Percentiles rank a stretch among this genome's conserved stretches.
Evolutionary conservation across 2,113 vertebrate genomes (phyloP).

Genomic region (Phoxinus phoxinus): DNA sequence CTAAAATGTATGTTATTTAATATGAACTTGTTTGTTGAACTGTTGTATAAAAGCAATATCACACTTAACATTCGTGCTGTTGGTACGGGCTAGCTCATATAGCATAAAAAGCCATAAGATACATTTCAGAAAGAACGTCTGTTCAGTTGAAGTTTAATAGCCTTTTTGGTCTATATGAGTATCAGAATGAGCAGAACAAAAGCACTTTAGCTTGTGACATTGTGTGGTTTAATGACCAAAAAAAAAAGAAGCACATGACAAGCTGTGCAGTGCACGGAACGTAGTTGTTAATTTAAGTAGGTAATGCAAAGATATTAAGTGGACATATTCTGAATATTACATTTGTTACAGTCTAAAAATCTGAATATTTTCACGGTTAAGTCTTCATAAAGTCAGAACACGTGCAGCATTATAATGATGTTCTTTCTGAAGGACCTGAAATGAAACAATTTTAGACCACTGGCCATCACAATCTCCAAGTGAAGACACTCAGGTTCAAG

Average conservation of each 20-base stretch:
- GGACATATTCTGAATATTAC: background rate
- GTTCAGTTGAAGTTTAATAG: background rate
- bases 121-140: background rate
- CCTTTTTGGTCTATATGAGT: background rate
- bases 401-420: background rate
- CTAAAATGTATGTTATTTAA: too few relatives aligned
- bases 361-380: background rate
- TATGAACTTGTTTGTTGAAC: background rate
- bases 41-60: background rate
- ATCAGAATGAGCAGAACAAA: background rate
- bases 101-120: background rate
- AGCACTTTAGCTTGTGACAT: background rate
- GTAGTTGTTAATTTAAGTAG: background rate
- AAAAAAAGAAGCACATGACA: background rate
- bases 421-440: background rate
- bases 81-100: background rate
- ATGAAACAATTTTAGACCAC: background rate
- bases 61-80: background rate
- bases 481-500: slow-evolving; percentile 4
- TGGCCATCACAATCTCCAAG: background rate
- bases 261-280: background rate
- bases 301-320: background rate
- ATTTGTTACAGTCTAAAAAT: background rate
- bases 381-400: background rate
- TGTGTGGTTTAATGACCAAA: background rate